Percentiles rank a stretch among this genome's conserved stretches.
These are phyloP conservation scores for Globodera ellingtonae DNA, from an alignment of 1,140 invertebrate species.

Conservation along the genomic window DNA sequence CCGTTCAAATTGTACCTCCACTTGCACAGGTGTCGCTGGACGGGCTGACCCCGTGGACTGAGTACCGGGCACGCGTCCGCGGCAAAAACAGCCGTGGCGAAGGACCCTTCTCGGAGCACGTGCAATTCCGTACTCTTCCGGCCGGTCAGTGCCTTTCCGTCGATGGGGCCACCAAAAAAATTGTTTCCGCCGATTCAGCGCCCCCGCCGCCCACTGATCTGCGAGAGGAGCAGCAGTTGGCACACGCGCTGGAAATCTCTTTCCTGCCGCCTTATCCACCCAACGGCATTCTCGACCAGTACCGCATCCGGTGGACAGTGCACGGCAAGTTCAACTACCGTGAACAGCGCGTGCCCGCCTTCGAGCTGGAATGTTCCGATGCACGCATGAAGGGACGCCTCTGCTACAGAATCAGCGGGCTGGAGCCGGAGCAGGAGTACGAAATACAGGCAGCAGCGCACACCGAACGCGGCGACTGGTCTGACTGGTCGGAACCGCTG, in stretches of 20 bases:
- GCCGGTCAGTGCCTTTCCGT: conserved; percentile 29
- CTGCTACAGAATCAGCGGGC: conserved; percentile 57
- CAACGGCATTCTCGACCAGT: conserved; percentile 60
- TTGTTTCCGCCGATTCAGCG: conserved; percentile 30
- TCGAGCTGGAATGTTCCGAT: conserved; percentile 60
- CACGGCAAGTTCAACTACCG: conserved; percentile 59
- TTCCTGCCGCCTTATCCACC: conserved; percentile 61
- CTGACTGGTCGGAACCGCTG: conserved; percentile 60
- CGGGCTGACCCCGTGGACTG: conserved; percentile 57
- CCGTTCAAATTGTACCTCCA: neutral
- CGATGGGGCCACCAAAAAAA: neutral
- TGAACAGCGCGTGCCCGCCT: conserved; percentile 56
- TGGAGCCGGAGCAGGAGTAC: conserved; percentile 65
- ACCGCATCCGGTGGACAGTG: conserved; percentile 60
- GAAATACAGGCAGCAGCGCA: conserved; percentile 63
- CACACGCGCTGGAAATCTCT: conserved; percentile 63
- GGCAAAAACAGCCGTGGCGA: conserved; percentile 58
- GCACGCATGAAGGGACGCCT: conserved; percentile 54
- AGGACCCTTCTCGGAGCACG: conserved; percentile 63
- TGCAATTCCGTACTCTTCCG: conserved; percentile 54
- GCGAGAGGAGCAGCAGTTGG: conserved; percentile 55
- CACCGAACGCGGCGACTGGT: conserved; percentile 64
- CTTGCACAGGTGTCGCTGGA: conserved; percentile 59
- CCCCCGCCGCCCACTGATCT: conserved; percentile 61
- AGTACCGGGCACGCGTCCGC: conserved; percentile 61